Conservation (phyloP, 2,797 vertebrate genomes). For the Microctenopoma lineatum region DNA sequence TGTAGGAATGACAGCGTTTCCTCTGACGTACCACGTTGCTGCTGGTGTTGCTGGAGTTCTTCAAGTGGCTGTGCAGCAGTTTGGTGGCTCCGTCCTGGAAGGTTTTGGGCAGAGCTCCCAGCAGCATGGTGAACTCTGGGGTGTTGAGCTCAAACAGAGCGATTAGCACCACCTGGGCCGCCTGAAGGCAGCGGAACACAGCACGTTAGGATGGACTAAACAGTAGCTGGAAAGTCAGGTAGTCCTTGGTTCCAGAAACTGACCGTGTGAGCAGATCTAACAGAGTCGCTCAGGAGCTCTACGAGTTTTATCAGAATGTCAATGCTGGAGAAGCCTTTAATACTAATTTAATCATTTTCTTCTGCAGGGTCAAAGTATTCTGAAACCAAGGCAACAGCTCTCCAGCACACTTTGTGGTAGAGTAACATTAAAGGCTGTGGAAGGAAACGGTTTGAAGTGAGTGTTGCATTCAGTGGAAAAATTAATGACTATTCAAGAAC, state of each 20-base stretch:
- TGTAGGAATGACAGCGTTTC: no score
- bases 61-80: constrained; percentile 96
- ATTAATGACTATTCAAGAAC: neutral
- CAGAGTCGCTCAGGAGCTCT: neutral
- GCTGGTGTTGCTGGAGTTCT: constrained; percentile 93
- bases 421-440: constrained; percentile 21
- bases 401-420: neutral
- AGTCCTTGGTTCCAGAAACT: constrained; percentile 36
- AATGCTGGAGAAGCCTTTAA: no score
- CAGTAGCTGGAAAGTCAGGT: neutral
- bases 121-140: constrained; percentile 98
- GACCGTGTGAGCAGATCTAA: neutral
- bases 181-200: constrained; percentile 77
- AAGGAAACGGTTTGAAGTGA: constrained; percentile 43
- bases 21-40: constrained; percentile 85
- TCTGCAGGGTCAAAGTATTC: neutral
- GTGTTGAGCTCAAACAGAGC: constrained; percentile 97
- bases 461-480: constrained; percentile 44
- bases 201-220: constrained; percentile 23
- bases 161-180: constrained; percentile 96
- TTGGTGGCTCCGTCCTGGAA: constrained; percentile 99
- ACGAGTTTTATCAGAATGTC: neutral
- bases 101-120: constrained; percentile 98
- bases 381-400: constrained; percentile 41
- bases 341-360: neutral